A percentile compares a stretch with the other conserved stretches of the same genome.
Evolutionary conservation across 2,888 invertebrate species (phyloP).

Genomic region (Morinoia aosen): DNA sequence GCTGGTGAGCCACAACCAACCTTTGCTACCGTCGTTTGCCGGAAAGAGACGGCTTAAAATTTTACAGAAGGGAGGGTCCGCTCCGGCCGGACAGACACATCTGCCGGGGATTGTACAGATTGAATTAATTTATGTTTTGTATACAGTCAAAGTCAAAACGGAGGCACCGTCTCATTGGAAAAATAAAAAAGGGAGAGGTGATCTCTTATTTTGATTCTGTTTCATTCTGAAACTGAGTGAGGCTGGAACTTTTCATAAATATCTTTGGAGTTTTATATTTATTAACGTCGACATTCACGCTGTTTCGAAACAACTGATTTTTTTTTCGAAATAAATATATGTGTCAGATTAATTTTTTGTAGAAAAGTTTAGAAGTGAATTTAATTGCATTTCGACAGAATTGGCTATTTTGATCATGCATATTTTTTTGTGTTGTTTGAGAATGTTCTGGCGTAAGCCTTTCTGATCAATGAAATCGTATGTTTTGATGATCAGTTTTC

Average conservation of each 20-base stretch:
- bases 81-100: constrained; percentile 86
- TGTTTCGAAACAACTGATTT: too few relatives aligned
- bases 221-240: neutral
- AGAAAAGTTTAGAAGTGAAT: too few relatives aligned
- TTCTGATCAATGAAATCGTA: too few relatives aligned
- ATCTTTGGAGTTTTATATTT: too few relatives aligned
- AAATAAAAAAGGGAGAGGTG: neutral
- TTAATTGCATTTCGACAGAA: too few relatives aligned
- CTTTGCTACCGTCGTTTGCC: constrained; percentile 54
- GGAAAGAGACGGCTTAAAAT: constrained; percentile 55
- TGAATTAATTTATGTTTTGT: neutral
- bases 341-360: too few relatives aligned
- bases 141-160: neutral
- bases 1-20: constrained; percentile 27
- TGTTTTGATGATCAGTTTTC: too few relatives aligned
- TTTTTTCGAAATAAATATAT: too few relatives aligned
- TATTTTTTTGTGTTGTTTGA: too few relatives aligned
- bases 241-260: neutral
- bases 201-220: neutral
- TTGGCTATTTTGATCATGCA: too few relatives aligned
- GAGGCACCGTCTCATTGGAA: neutral
- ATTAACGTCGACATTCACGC: too few relatives aligned
- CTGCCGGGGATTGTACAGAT: constrained; percentile 69
- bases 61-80: constrained; percentile 86
- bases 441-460: too few relatives aligned